Percentiles rank a stretch among this genome's conserved stretches.
Conservation (phyloP, 2,797 vertebrate genomes). For the Eptatretus atami region DNA sequence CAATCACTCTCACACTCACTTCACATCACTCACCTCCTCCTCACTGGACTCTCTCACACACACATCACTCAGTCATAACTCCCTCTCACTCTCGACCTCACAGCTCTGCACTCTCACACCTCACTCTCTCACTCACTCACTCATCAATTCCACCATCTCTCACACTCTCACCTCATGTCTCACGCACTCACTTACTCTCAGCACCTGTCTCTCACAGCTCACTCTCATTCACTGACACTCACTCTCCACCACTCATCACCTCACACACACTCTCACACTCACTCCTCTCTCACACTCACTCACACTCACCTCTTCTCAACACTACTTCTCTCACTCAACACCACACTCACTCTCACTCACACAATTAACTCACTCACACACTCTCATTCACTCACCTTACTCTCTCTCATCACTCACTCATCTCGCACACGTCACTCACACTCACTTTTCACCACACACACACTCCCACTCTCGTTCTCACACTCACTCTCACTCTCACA, state of each 20-base stretch:
- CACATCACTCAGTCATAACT: background rate
- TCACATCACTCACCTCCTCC: too few relatives aligned
- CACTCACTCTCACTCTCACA: background rate
- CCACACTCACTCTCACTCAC: background rate
- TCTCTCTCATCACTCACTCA: background rate
- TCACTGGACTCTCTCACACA: too few relatives aligned
- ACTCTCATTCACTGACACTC: background rate
- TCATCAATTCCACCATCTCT: too few relatives aligned
- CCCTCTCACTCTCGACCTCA: background rate
- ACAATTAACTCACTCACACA: background rate
- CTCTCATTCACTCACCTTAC: background rate
- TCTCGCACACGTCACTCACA: background rate
- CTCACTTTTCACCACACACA: background rate
- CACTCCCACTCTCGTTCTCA: too few relatives aligned
- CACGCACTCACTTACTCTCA: constrained; percentile 2
- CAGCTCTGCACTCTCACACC: background rate
- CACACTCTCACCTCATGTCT: too few relatives aligned
- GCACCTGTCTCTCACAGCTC: background rate
- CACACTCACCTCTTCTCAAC: too few relatives aligned
- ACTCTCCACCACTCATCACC: background rate
- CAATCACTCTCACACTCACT: background rate
- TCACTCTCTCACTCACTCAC: too few relatives aligned
- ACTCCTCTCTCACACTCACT: too few relatives aligned
- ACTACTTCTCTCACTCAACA: too few relatives aligned
- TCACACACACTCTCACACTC: too few relatives aligned